Base-by-base conservation (phyloP, 2,888 invertebrate genomes). In the Autographa gamma region DNA sequence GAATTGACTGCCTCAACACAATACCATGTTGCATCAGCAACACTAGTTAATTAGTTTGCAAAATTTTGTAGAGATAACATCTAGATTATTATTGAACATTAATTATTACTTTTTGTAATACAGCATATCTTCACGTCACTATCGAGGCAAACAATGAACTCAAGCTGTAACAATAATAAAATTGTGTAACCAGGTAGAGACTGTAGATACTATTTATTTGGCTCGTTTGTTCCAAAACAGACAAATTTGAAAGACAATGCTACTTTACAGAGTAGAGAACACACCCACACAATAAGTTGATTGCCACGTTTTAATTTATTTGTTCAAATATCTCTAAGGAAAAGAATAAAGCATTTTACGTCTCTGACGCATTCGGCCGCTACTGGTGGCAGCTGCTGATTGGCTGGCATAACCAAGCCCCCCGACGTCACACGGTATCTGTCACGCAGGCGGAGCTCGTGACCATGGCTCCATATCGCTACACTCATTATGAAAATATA, bases 351-450 rank as follows among this genome's bases (percentile, higher is more conserved):
- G 41, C 31, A 63, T 83, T 83, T 74, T 76, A 73, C 66, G 52
- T 69, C 59, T 79, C 63, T 86, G 85, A 85, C 82, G 81, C 76
- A 80, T 66, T 64, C 73, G 60, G 60, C 32, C 70, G 69, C 70
- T 80, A 69, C 63, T 68, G 82, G 69, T 85, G 86, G 86, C 84
- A 81, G 81, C 38, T 67, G 72, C 73, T 80, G 84, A 89, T 89
- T 89, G 89, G 89, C 80, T 77, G 80, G 69, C 72, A 68, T 69
- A 76, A 93, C 90, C 93, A 90, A 93, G 93, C 93, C 92, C 92
- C 92, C 81, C 78, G 76, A 88, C 92, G 92, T 91, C 93, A 91
- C 75, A 76, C 83, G 72, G 77, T 85, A 88, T 82, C 77, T 81
- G 80, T 85, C 85, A 83, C 82, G 86, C 83, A 82, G 79, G 79